Percentiles rank a stretch among this genome's conserved stretches.
Conservation (phyloP, 2,888 invertebrate species). For the Eupithecia dodoneata region DNA sequence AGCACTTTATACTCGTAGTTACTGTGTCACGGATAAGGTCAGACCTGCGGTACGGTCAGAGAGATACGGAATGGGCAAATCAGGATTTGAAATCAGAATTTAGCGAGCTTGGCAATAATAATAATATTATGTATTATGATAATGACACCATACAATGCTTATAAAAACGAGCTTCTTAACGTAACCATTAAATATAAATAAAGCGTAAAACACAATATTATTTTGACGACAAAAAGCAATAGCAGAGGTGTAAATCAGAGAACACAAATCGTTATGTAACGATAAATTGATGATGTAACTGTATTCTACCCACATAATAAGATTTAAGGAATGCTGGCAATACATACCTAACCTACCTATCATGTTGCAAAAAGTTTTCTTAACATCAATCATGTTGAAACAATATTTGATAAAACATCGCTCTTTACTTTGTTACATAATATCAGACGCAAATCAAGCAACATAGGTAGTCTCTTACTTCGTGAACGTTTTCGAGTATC, state of each 20-base stretch:
- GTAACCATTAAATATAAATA: background rate
- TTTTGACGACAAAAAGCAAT: background rate
- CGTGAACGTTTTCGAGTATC: background rate
- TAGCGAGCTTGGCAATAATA: background rate
- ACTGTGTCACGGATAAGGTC: background rate
- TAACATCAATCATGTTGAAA: constrained; percentile 47
- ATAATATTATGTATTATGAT: background rate
- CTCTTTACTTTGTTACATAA: constrained; percentile 31
- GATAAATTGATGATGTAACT: constrained; percentile 1
- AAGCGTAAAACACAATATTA: background rate
- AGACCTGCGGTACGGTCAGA: background rate
- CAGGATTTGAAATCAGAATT: background rate
- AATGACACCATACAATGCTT: background rate
- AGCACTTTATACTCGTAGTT: no score
- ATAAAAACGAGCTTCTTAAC: background rate
- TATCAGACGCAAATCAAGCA: background rate
- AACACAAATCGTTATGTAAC: constrained; percentile 24
- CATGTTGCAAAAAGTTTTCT: constrained; percentile 37
- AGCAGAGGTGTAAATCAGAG: background rate
- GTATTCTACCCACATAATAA: constrained; percentile 1
- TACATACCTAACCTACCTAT: background rate
- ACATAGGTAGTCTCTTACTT: background rate
- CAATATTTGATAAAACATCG: constrained; percentile 40
- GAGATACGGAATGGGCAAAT: background rate
- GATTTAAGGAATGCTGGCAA: constrained; percentile 14